These are phyloP conservation scores for Gnatocerus cornutus DNA, from an alignment of 2,888 invertebrate genomes.

Conservation along the genomic window DNA sequence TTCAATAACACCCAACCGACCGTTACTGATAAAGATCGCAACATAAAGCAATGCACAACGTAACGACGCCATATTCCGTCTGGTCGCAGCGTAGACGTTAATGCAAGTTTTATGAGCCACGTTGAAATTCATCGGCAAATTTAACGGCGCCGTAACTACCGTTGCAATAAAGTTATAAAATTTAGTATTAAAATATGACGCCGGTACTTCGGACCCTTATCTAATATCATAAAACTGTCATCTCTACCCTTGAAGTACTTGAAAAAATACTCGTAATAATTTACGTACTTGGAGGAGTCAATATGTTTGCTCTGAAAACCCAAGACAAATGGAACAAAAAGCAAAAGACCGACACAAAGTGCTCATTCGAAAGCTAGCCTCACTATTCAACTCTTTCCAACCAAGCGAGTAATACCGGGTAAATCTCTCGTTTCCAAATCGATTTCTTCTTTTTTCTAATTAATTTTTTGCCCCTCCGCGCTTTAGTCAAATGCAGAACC, in stretches of 20 bases:
- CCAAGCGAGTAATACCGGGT: conserved; percentile 11
- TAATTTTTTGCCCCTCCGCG: conserved; percentile 24
- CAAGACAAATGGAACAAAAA: background rate
- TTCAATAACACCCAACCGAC: conserved; percentile 25
- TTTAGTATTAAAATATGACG: conserved; percentile 28
- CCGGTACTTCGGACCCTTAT: background rate
- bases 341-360: background rate
- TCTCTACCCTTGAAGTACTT: no score
- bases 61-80: conserved; percentile 44
- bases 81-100: conserved; percentile 27
- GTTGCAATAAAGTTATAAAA: conserved; percentile 45
- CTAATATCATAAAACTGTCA: background rate
- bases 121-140: conserved; percentile 44
- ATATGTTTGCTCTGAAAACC: background rate
- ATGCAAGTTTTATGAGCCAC: conserved; percentile 45
- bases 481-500: conserved; percentile 26
- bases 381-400: conserved; percentile 3
- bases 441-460: conserved; percentile 26
- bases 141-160: conserved; percentile 43
- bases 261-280: no score
- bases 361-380: background rate
- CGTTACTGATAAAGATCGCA: conserved; percentile 42
- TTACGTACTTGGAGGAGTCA: no score
- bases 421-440: conserved; percentile 5
- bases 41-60: conserved; percentile 44